Conservation (phyloP, 2,888 invertebrate genomes). For the Acrobasis suavella region DNA sequence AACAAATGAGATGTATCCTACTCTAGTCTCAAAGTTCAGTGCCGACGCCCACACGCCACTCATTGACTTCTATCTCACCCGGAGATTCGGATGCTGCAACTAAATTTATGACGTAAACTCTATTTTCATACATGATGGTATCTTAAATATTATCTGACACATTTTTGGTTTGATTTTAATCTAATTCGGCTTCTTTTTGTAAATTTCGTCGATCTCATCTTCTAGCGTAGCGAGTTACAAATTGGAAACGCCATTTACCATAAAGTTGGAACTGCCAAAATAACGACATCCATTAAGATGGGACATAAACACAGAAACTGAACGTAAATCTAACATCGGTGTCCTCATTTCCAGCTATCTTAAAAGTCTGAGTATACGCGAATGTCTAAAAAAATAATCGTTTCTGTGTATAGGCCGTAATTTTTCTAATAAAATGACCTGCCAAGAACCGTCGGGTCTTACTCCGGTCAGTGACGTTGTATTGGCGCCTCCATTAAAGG, state of each 20-base stretch:
- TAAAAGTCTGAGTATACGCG: constrained; percentile 44
- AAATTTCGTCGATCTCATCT: background rate
- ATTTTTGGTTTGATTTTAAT: constrained; percentile 22
- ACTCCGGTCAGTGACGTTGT: constrained; percentile 59
- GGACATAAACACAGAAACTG: constrained; percentile 48
- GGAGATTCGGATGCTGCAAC: constrained; percentile 54
- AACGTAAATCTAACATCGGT: constrained; percentile 44
- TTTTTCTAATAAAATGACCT: constrained; percentile 47
- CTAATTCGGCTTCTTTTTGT: background rate
- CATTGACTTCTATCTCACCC: constrained; percentile 61
- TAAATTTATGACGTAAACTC: constrained; percentile 50
- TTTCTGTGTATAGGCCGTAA: constrained; percentile 37
- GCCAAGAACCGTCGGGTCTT: constrained; percentile 52
- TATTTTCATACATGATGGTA: constrained; percentile 57
- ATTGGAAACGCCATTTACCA: too few relatives aligned
- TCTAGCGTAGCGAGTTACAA: background rate
- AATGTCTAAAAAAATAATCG: constrained; percentile 62
- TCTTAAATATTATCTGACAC: constrained; percentile 23
- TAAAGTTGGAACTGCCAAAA: constrained; percentile 3
- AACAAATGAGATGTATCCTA: constrained; percentile 74
- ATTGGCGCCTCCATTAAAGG: constrained; percentile 40
- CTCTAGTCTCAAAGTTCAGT: constrained; percentile 65
- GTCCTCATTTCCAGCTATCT: constrained; percentile 56
- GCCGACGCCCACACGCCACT: constrained; percentile 62
- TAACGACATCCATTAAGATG: constrained; percentile 37